Conservation (phyloP, 2,888 invertebrate species). For the Ophraella communa region DNA sequence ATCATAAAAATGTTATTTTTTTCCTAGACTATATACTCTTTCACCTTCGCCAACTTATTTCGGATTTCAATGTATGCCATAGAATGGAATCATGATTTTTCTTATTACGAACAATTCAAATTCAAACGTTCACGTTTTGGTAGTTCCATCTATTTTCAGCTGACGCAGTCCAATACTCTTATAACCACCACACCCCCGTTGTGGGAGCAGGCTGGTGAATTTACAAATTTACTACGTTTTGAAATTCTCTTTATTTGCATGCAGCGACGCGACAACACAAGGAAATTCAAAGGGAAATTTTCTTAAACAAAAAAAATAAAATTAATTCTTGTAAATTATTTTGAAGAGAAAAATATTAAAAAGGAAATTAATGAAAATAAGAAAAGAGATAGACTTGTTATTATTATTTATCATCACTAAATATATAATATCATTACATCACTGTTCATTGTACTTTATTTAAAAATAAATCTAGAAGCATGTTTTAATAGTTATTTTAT, state of each 20-base stretch:
- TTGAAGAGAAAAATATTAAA: too few relatives aligned
- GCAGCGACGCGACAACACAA: too few relatives aligned
- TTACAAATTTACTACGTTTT: slow-evolving; percentile 36
- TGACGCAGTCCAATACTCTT: slow-evolving; percentile 39
- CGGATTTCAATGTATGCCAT: slow-evolving; percentile 18
- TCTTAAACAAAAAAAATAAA: neutral
- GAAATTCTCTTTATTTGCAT: slow-evolving; percentile 47
- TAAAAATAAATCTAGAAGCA: too few relatives aligned
- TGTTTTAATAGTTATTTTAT: too few relatives aligned
- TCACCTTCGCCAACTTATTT: slow-evolving; percentile 5
- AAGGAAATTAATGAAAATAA: too few relatives aligned
- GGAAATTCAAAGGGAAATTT: too few relatives aligned
- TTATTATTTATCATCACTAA: too few relatives aligned
- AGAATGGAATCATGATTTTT: slow-evolving; percentile 28
- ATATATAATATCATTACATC: too few relatives aligned
- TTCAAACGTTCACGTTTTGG: slow-evolving; percentile 38
- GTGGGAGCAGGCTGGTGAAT: slow-evolving; percentile 27
- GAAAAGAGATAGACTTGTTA: too few relatives aligned
- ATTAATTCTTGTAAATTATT: neutral
- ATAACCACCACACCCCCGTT: too few relatives aligned
- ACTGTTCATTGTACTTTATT: too few relatives aligned
- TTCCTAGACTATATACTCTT: neutral
- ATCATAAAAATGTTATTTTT: too few relatives aligned
- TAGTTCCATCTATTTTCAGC: slow-evolving; percentile 47
- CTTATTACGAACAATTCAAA: slow-evolving; percentile 36